Percentiles rank a stretch among this genome's conserved stretches.
phyloP scores from a whole-genome alignment of 2,888 invertebrate genomes.

The Pseudanteris insignis region DNA sequence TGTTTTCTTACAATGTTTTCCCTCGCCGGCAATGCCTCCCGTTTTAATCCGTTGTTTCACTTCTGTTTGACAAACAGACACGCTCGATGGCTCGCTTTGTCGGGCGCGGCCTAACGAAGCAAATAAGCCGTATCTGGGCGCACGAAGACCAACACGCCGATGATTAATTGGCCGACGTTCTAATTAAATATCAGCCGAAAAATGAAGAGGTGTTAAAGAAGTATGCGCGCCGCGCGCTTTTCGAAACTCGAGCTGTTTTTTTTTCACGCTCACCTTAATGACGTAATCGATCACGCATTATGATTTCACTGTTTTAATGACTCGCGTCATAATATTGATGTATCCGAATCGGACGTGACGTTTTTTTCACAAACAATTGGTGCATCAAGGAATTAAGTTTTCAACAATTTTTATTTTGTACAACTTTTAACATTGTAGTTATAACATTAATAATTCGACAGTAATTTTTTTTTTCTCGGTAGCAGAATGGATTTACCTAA shows the following conservation, averaged over 20 bases:
- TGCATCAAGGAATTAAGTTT: too few species aligned
- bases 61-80: slow-evolving; percentile 33
- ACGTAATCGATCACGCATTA: neutral
- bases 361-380: too few species aligned
- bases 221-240: neutral
- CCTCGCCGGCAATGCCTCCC: too few species aligned
- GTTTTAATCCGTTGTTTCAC: slow-evolving; percentile 15
- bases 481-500: too few species aligned
- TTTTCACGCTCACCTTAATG: neutral
- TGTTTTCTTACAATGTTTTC: slow-evolving; percentile 2
- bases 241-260: neutral
- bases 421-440: too few species aligned
- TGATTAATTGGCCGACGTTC: slow-evolving; percentile 19
- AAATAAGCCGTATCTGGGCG: slow-evolving; percentile 4
- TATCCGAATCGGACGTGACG: too few species aligned
- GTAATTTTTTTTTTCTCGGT: too few species aligned
- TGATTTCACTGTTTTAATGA: neutral
- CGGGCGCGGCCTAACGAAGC: slow-evolving; percentile 1
- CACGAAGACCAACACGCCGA: neutral
- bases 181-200: slow-evolving; percentile 9
- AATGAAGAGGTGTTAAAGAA: slow-evolving; percentile 16
- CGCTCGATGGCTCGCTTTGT: slow-evolving; percentile 12
- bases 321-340: neutral
- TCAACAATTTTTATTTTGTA: too few species aligned
- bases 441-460: too few species aligned